Evolutionary conservation across 2,888 invertebrate species (phyloP).

Genomic region (Tachina fera): DNA sequence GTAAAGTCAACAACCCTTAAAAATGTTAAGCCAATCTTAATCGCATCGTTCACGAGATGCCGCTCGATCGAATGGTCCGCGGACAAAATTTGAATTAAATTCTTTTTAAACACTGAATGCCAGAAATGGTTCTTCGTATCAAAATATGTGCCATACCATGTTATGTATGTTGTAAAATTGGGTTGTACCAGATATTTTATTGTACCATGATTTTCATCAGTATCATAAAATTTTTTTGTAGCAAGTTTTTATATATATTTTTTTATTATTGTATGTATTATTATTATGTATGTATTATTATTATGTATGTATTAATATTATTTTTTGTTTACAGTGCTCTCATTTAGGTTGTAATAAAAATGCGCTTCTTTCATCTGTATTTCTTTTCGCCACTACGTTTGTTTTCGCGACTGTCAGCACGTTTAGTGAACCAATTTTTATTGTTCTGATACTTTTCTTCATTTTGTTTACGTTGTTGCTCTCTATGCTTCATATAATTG

Average conservation of each 20-base stretch:
- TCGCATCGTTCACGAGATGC: too few species aligned
- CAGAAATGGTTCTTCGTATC: too few species aligned
- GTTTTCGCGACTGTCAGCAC: slow-evolving; percentile 79
- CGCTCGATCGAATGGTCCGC: too few species aligned
- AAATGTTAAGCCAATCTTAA: too few species aligned
- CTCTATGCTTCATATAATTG: slow-evolving; percentile 80
- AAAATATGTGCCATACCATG: too few species aligned
- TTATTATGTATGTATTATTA: too few species aligned
- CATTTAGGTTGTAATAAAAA: neutral
- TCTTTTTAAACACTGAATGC: too few species aligned
- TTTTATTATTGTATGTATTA: neutral
- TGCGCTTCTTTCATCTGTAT: slow-evolving; percentile 59
- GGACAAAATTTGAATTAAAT: too few species aligned
- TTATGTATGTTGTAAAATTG: too few species aligned
- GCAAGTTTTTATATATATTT: slow-evolving; percentile 23
- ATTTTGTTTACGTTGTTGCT: slow-evolving; percentile 75
- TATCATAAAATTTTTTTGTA: slow-evolving; percentile 40
- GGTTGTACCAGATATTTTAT: too few species aligned
- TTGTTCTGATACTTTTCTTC: slow-evolving; percentile 74
- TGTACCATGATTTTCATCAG: slow-evolving; percentile 25
- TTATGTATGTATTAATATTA: too few species aligned
- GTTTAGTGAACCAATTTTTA: slow-evolving; percentile 81
- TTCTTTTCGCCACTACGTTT: slow-evolving; percentile 75
- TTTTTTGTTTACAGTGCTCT: slow-evolving; percentile 16
- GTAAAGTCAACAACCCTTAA: too few species aligned